Evolutionary conservation across 35 echinoderm and acorn worm species (phyloP).

Genomic region (Heliocidaris erythrogramma): DNA sequence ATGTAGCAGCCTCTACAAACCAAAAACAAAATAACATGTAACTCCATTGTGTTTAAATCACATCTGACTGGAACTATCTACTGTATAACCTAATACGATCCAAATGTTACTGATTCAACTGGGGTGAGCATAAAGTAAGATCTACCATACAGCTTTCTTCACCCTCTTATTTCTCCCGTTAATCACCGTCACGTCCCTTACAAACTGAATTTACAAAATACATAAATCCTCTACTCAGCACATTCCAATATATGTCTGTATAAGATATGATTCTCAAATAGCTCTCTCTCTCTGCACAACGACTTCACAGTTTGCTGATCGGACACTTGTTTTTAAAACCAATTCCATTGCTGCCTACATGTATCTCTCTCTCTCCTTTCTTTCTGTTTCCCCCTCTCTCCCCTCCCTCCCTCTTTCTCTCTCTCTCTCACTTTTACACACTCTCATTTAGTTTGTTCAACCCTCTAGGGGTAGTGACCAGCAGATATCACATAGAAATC

Average conservation of each 20-base stretch:
- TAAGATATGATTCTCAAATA: neutral
- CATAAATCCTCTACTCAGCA: neutral
- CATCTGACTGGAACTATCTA: neutral
- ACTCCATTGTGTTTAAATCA: neutral
- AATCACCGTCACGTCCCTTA: neutral
- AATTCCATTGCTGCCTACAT: neutral
- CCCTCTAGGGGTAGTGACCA: slow-evolving; percentile 6
- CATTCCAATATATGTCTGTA: neutral
- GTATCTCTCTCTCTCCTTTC: neutral
- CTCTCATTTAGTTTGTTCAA: slow-evolving; percentile 17
- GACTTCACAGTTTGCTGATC: neutral
- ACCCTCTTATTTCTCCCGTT: neutral
- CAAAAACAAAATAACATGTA: neutral
- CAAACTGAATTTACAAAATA: neutral
- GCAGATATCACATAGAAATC: slow-evolving; percentile 10
- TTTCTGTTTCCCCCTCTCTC: neutral
- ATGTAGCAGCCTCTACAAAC: neutral
- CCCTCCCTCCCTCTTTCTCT: neutral
- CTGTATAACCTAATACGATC: neutral
- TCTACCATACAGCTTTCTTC: neutral
- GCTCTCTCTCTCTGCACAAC: neutral
- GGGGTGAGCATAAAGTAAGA: neutral
- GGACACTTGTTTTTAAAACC: neutral
- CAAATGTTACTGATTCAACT: neutral
- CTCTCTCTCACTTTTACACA: neutral